These are phyloP conservation scores for Miniopterus natalensis DNA, from an alignment of 2,113 vertebrate genomes.

Conservation along the genomic window DNA sequence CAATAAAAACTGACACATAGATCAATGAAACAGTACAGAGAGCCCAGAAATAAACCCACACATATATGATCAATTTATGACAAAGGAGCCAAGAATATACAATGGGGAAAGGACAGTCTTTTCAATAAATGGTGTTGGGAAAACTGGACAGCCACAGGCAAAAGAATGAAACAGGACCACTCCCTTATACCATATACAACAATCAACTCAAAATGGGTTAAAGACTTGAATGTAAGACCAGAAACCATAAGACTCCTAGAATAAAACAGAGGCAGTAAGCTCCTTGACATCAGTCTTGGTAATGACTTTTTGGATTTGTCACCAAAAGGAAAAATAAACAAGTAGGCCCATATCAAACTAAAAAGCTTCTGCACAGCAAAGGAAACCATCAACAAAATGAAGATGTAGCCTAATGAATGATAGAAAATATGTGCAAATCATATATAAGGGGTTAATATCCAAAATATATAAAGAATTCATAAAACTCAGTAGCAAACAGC, in stretches of 20 bases:
- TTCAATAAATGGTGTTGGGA: not conserved
- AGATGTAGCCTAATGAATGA: not conserved
- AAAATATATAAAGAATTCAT: not conserved
- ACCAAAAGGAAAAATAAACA: not conserved
- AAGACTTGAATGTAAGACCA: not conserved
- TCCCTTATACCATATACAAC: not conserved
- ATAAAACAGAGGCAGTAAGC: not conserved
- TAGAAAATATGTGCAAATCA: not conserved
- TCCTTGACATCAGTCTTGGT: not conserved
- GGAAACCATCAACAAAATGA: not conserved
- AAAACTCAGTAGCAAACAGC: not conserved
- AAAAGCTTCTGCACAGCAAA: not conserved
- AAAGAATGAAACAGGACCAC: not conserved
- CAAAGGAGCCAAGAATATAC: not conserved
- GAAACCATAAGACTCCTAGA: not conserved
- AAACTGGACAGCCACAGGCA: not conserved
- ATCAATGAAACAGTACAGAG: not conserved
- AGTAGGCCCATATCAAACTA: not conserved
- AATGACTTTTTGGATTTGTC: not conserved
- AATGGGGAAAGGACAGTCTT: not conserved
- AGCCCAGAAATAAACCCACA: not conserved
- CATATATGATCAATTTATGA: not conserved
- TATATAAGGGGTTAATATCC: not conserved
- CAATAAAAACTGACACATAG: not conserved
- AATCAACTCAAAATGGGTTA: not conserved